Conservation (phyloP, 2,888 invertebrate species). For the Opisthograptis luteolata region DNA sequence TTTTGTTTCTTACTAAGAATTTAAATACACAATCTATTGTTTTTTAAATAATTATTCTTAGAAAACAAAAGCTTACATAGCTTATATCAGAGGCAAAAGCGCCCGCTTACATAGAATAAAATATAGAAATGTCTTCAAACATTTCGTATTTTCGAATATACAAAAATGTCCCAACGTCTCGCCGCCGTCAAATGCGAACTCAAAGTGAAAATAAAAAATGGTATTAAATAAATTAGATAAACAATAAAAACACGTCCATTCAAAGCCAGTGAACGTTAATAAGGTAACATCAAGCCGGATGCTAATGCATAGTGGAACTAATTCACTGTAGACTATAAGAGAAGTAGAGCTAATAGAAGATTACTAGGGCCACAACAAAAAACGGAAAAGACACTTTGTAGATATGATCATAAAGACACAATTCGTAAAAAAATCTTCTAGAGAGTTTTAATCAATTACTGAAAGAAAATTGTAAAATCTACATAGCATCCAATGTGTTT, state of each 20-base stretch:
- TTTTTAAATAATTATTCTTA: too few relatives aligned
- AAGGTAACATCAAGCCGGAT: constrained; percentile 46
- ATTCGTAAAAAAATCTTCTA: too few relatives aligned
- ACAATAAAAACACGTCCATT: constrained; percentile 63
- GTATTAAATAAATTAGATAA: constrained; percentile 57
- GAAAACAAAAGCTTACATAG: too few relatives aligned
- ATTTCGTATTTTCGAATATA: constrained; percentile 4
- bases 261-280: constrained; percentile 70
- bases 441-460: too few relatives aligned
- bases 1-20: neutral
- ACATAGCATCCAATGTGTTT: neutral
- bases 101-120: too few relatives aligned
- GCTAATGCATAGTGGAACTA: constrained; percentile 35
- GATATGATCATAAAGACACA: too few relatives aligned
- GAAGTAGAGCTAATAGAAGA: constrained; percentile 33
- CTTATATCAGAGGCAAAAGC: too few relatives aligned
- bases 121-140: too few relatives aligned
- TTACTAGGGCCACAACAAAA: neutral
- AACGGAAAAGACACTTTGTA: neutral
- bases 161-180: constrained; percentile 64
- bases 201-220: constrained; percentile 58
- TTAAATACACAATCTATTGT: too few relatives aligned
- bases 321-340: constrained; percentile 34
- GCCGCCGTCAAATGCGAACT: constrained; percentile 73
- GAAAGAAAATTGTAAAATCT: constrained; percentile 2